phyloP scores from a whole-genome alignment of 2,888 invertebrate genomes.

The Apamea epomidion region DNA sequence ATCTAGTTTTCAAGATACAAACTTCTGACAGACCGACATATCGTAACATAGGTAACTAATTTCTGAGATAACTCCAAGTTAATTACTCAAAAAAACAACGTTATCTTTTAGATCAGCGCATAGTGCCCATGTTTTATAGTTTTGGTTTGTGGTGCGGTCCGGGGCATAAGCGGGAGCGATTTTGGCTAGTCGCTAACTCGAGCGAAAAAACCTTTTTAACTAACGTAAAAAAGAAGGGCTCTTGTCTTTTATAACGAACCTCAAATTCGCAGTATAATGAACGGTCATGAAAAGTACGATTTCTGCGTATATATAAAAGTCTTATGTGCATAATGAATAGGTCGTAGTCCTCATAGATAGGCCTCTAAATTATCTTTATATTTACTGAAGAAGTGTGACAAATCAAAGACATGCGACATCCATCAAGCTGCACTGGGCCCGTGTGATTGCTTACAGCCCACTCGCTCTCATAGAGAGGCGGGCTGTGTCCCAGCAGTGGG shows the following conservation, averaged over 20 bases:
- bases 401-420: neutral
- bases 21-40: slow-evolving; percentile 34
- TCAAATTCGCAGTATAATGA: neutral
- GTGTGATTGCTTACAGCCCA: neutral
- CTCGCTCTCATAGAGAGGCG: neutral
- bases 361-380: neutral
- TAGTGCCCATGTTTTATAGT: slow-evolving; percentile 73
- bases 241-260: neutral
- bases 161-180: slow-evolving; percentile 65
- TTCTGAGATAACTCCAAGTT: slow-evolving; percentile 68
- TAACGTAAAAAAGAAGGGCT: neutral
- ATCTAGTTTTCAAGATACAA: slow-evolving; percentile 20
- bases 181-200: slow-evolving; percentile 18
- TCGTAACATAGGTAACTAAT: slow-evolving; percentile 55
- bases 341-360: no score
- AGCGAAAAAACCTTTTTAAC: no score
- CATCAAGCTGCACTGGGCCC: neutral
- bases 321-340: neutral
- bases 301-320: neutral
- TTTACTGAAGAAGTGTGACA: neutral
- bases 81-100: slow-evolving; percentile 79
- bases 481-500: neutral
- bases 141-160: slow-evolving; percentile 60
- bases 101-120: slow-evolving; percentile 76
- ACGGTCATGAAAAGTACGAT: neutral